Evolutionary conservation across 2,797 vertebrate species (phyloP), one percentile per base, ranked within the genome.

Genomic region (Anisognathus igniventris): DNA sequence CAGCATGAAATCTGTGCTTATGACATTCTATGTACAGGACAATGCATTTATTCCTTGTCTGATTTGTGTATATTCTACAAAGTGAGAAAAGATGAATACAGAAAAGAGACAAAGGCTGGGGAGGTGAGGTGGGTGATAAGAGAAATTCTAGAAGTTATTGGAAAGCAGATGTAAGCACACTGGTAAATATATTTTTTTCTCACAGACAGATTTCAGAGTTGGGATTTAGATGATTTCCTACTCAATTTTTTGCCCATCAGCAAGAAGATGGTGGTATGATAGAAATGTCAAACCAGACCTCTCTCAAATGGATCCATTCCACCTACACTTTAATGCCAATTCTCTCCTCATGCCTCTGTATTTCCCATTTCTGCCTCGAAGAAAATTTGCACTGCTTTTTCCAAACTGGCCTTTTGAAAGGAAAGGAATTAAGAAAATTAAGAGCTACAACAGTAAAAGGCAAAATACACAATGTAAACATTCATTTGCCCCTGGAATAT

Each of bases 391-490:
- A 28, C 31, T 73, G 82, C 60, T n/a, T 48, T 85, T 89, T 86
- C 77, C 75, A 89, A 76, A 90, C n/a, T 67, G 40, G 25, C 33
- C 28, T 90, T 88, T 61, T 86, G 74, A 94, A 86, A 40, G 22
- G 48, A 87, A 86, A 68, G 50, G 64, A 95, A 95, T 90, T 89
- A 95, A 78, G 62, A 93, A n/a, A 94, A 96, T 93, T 93, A 90
- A 83, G 68, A 88, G 53, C 30, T 77, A 76, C 56, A 84, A 81
- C 64, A 76, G 56, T 83, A 81, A 77, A 94, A 91, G 64, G 56
- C n/a, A 95, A 90, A 95, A 90, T 27, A 94, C 7, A 73, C 30
- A 77, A 33, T 8, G 24, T 83, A 94, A 94, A 92, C 62, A 93
- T 44, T 86, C 4, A 91, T 95, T 95, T 93, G 30, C 61, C 70